phyloP scores from a whole-genome alignment of 1,140 invertebrate species.

The Tenebrio molitor region DNA sequence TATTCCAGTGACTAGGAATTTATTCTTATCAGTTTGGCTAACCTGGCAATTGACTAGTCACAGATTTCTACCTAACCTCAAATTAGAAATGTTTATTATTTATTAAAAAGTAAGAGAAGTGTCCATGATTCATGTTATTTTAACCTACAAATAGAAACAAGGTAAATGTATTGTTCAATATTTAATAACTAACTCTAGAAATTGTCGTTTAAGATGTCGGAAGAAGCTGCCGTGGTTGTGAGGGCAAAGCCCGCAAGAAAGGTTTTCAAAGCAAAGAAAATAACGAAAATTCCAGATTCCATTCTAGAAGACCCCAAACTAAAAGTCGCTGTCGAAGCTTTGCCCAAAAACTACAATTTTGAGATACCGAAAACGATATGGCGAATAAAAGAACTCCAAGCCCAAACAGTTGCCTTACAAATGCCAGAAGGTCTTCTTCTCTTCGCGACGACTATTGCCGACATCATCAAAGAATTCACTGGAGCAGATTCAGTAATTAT shows the following conservation, averaged over 20 bases:
- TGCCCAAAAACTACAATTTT: constrained; percentile 98
- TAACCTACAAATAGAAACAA: too few species aligned
- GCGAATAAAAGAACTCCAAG: constrained; percentile 86
- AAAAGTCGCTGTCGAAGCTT: constrained; percentile 77
- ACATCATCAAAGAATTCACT: constrained; percentile 96
- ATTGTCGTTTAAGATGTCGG: constrained; percentile 25
- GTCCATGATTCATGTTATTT: too few species aligned
- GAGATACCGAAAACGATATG: constrained; percentile 99
- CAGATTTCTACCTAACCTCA: too few species aligned
- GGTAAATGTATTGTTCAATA: too few species aligned
- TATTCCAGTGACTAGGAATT: too few species aligned
- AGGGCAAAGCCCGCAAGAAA: constrained; percentile 83
- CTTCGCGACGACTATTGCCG: constrained; percentile 93
- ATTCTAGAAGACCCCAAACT: constrained; percentile 85
- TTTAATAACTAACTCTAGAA: too few species aligned
- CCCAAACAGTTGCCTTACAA: constrained; percentile 94
- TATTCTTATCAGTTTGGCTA: not conserved
- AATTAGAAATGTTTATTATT: too few species aligned
- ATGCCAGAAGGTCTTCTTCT: constrained; percentile 96
- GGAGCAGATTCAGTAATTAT: constrained; percentile 96
- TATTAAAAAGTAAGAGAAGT: too few species aligned
- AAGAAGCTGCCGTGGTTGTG: constrained; percentile 74
- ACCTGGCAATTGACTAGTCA: not conserved
- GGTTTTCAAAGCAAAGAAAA: constrained; percentile 79
- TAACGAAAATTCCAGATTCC: constrained; percentile 88